phyloP scores from a whole-genome alignment of 2,888 invertebrate genomes.

The Drosophila acutilabella region DNA sequence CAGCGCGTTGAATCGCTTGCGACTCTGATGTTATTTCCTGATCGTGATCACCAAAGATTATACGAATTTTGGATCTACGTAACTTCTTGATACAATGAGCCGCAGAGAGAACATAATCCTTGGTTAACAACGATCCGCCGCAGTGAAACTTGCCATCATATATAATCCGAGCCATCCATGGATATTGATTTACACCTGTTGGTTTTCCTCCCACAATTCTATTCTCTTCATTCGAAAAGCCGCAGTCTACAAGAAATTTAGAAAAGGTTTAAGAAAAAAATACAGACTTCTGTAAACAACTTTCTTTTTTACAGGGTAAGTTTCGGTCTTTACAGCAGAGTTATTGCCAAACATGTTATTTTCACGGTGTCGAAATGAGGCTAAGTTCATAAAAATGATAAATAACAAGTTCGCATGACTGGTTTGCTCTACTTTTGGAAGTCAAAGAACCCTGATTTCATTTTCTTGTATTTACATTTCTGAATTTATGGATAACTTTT shows the following conservation, averaged over 20 bases:
- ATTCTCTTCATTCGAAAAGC: constrained; percentile 93
- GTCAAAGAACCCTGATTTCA: neutral
- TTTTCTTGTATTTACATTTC: neutral
- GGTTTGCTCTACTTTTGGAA: neutral
- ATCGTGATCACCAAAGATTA: constrained; percentile 94
- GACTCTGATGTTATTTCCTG: constrained; percentile 92
- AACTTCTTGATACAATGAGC: constrained; percentile 93
- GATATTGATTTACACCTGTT: constrained; percentile 92
- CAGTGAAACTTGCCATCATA: constrained; percentile 96
- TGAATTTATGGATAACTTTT: neutral
- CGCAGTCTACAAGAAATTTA: constrained; percentile 89
- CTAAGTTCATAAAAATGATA: constrained; percentile 12
- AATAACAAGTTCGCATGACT: constrained; percentile 12
- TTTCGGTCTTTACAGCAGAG: neutral
- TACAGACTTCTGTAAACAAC: too few relatives aligned
- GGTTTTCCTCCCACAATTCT: constrained; percentile 94
- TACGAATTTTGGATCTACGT: constrained; percentile 91
- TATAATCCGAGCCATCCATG: constrained; percentile 94
- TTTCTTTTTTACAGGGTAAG: constrained; percentile 1
- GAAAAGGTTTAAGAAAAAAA: neutral
- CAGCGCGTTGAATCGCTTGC: constrained; percentile 92
- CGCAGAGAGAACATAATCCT: constrained; percentile 93
- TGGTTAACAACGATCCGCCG: constrained; percentile 92
- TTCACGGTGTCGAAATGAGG: constrained; percentile 6
- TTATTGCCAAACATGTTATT: constrained; percentile 1